Percentiles rank a stretch among this genome's conserved stretches.
phyloP scores from a whole-genome alignment of 1,140 invertebrate species.

The Hypsibius dujardini region DNA sequence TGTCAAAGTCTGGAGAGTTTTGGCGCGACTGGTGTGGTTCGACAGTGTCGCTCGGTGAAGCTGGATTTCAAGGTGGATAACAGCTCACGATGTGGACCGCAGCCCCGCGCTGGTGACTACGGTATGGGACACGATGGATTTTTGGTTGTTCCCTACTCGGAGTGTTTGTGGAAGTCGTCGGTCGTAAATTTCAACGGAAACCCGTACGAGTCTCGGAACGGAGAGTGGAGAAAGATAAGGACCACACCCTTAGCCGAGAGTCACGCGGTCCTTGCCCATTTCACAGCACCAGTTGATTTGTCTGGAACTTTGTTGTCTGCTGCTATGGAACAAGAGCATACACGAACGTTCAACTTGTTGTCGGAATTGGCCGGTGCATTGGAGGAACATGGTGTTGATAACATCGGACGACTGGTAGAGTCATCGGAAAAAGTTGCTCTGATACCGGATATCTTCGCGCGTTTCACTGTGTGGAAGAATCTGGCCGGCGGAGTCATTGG shows the following conservation, averaged over 20 bases:
- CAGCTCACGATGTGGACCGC: neutral
- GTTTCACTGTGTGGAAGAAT: neutral
- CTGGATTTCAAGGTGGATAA: neutral
- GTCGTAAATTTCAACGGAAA: neutral
- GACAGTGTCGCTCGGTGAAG: neutral
- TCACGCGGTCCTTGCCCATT: neutral
- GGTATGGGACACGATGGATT: neutral
- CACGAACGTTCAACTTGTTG: neutral
- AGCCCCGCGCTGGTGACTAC: neutral
- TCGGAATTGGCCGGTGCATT: neutral
- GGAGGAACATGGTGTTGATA: neutral
- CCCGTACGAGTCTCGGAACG: neutral
- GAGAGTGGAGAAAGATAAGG: neutral
- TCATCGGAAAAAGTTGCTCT: neutral
- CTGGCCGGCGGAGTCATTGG: no score
- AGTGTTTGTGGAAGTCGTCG: neutral
- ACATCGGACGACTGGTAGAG: neutral
- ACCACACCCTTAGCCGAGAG: neutral
- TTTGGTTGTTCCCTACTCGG: neutral
- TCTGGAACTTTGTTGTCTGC: neutral
- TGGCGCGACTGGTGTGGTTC: neutral
- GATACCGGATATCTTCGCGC: neutral
- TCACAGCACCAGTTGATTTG: neutral
- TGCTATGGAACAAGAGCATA: neutral
- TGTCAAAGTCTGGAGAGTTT: slow-evolving; percentile 1